Percentiles rank a stretch among this genome's conserved stretches.
Evolutionary conservation across 2,888 invertebrate species (phyloP).

Genomic region (Cantharis nigra): DNA sequence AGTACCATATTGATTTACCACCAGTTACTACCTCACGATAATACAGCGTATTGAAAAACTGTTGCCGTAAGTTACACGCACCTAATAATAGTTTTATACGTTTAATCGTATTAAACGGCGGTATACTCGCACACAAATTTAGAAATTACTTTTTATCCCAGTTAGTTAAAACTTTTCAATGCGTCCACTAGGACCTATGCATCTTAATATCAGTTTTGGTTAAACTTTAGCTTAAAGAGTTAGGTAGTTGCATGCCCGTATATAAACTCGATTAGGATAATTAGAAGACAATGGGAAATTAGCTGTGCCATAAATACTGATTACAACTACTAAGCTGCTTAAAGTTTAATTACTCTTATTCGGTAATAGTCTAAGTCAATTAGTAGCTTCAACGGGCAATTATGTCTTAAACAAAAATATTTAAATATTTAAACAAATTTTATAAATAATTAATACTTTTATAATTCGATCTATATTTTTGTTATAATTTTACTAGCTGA

Average conservation of each 20-base stretch:
- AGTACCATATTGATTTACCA: no score
- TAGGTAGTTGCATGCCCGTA: constrained; percentile 18
- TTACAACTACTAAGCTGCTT: constrained; percentile 12
- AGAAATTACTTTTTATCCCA: constrained; percentile 19
- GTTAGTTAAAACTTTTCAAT: constrained; percentile 23
- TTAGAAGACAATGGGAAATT: constrained; percentile 26
- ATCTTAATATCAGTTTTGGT: constrained; percentile 11
- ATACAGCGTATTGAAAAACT: neutral
- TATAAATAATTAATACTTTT: neutral
- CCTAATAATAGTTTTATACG: neutral
- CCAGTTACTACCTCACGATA: neutral
- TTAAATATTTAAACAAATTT: no score
- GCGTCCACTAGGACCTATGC: constrained; percentile 18
- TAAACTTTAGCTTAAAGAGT: constrained; percentile 14
- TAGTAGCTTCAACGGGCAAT: constrained; percentile 6
- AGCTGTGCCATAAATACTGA: constrained; percentile 23
- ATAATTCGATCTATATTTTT: neutral
- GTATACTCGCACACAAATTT: constrained; percentile 8
- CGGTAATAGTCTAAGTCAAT: constrained; percentile 11
- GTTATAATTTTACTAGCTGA: no score
- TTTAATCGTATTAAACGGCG: constrained; percentile 1
- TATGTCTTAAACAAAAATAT: neutral
- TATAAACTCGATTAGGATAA: constrained; percentile 19
- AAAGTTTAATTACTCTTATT: constrained; percentile 8
- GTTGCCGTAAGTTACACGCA: neutral